Evolutionary conservation across 2,888 invertebrate species (phyloP), one percentile per base, ranked within the genome.

Genomic region (Lasioglossum leucozonium): DNA sequence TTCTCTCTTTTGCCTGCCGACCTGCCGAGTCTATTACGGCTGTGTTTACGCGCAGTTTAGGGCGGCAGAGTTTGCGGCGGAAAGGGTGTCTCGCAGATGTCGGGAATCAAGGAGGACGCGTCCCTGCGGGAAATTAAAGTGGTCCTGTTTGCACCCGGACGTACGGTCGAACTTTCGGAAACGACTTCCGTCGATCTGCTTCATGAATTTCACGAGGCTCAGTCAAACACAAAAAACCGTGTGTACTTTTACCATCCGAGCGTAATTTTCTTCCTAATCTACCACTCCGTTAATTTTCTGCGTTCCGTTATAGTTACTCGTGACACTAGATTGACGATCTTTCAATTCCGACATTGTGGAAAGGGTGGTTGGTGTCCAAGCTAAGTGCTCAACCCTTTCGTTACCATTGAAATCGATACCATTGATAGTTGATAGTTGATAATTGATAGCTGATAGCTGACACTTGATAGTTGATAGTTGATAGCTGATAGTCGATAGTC

Each of bases 31-130:
- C 72, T 55, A 65, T 71, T 40, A 42, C 47, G 47, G 74, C 75
- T 40, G 76, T 77, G 76, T 77, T 80, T 16, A 72, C 67, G 47
- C 34, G 72, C 75, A 11, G 72, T 75, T 77, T 30, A 2, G 34
- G 30, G 55, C 55, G 51, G 58, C 51, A 22, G 16, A 62, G 16
- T 30, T 62, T 30, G 62, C 62, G 62, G 30, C 62, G 37, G 13
- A 8, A 62, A 76, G 69, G 51, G 26, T 84, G 76, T 18, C 22
- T 22, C 58, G 2, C 79, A 83, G 77, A 84, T 81, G 84, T 74
- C 18, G 67, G 18, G 72, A 58, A 72, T 67, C 30, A 26, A 26
- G 10, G 26, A 58, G 30, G 40, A 62, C 2, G n/a, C 13, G 37
- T 8, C n/a, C 42, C 69, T 40, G 1, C 51, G 22, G 10, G 10